Percentiles rank a stretch among this genome's conserved stretches.
Evolutionary conservation across 2,113 vertebrate genomes (phyloP).

Genomic region (Motacilla alba): DNA sequence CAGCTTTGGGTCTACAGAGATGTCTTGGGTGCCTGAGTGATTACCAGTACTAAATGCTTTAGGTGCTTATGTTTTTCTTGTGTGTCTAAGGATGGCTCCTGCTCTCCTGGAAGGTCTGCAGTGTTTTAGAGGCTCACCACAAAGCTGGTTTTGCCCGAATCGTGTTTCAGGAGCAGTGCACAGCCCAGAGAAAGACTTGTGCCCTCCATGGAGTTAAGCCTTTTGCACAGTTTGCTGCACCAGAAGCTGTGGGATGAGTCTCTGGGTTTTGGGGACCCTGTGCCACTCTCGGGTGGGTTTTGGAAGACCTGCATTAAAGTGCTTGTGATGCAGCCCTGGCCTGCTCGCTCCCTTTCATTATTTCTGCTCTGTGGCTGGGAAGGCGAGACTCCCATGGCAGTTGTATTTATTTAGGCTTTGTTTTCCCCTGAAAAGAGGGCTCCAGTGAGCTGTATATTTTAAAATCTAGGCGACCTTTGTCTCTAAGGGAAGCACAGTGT

Average conservation of each 20-base stretch:
- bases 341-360: not conserved
- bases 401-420: conserved; percentile 40
- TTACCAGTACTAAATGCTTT: not conserved
- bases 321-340: not conserved
- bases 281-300: not conserved
- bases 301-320: rapidly evolving
- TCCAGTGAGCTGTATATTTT: conserved; percentile 2
- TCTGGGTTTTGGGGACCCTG: not conserved
- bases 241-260: not conserved
- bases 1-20: not conserved
- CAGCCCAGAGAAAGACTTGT: not conserved
- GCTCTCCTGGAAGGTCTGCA: not conserved
- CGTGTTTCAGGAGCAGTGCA: not conserved
- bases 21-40: not conserved
- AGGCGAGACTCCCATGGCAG: not conserved
- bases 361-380: not conserved
- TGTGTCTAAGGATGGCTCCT: not conserved
- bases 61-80: not conserved
- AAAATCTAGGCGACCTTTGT: conserved; percentile 24
- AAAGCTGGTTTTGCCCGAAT: not conserved
- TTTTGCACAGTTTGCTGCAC: not conserved
- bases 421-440: conserved; percentile 21
- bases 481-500: not conserved
- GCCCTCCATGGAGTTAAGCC: not conserved
- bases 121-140: not conserved